Conservation (phyloP, 2,797 vertebrate genomes). For the Sternarchorhynchus goeldii region DNA sequence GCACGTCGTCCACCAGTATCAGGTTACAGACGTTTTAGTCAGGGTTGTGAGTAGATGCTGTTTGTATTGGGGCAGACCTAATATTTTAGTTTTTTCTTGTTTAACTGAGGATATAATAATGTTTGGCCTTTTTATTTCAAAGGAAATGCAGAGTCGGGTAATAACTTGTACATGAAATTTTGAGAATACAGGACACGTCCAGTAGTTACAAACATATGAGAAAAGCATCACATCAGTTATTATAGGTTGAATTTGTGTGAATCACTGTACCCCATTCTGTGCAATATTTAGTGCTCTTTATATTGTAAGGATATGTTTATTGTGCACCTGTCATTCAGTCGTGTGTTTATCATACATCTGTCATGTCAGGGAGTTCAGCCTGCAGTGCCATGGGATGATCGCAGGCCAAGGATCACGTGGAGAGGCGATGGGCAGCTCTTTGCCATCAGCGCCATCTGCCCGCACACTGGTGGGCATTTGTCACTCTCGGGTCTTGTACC, state of each 20-base stretch:
- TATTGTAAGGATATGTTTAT: neutral
- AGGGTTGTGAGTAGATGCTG: neutral
- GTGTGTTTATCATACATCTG: neutral
- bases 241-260: neutral
- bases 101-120: too few species aligned
- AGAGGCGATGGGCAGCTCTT: conserved; percentile 93
- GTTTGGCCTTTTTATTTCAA: neutral
- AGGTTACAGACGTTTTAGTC: neutral
- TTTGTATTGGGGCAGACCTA: too few species aligned
- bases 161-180: too few species aligned
- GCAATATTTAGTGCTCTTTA: neutral
- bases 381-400: conserved; percentile 85
- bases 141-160: too few species aligned
- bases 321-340: too few species aligned
- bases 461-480: conserved; percentile 75
- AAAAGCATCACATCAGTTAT: too few species aligned
- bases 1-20: neutral
- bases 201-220: too few species aligned
- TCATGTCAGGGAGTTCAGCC: conserved; percentile 77
- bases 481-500: neutral
- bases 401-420: conserved; percentile 83
- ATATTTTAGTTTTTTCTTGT: too few species aligned
- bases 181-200: too few species aligned
- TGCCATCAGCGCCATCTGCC: conserved; percentile 87
- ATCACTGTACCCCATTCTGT: too few species aligned